Evolutionary conservation across 2,888 invertebrate species (phyloP), one percentile per base, ranked within the genome.

Genomic region (Chamaedrilus cognettii): DNA sequence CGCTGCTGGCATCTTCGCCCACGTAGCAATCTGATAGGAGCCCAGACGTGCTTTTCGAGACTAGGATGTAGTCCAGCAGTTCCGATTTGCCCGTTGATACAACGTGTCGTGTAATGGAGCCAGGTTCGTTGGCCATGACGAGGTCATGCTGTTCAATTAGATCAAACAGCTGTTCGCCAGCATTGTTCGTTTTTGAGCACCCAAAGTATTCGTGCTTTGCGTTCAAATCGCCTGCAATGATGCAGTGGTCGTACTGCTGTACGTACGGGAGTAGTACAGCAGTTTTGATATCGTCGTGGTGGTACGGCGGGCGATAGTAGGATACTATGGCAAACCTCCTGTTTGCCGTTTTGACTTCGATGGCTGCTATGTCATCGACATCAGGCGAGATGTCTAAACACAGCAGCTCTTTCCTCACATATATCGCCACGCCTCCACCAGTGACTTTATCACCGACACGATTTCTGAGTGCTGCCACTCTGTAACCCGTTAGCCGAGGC

Each of bases 21-120:
- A 52, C 55, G 26, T 52, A 52, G 55, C 11, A 19, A 52, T 52
- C 55, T 52, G 55, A 23, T 7, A 52, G 11, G 28, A 52, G 55
- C 5, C 15, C 55, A 7, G 55, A 7, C 26, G 55, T 52, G 11
- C 15, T 7, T 23, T 26, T 7, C 11, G 55, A 19, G 55, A 23
- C 55, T 23, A 52, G 5, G 28, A 52, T 19, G 26, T 19, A 52
- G 55, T 52, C 55, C 26, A 52, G 11, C 26, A 52, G 55, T 23
- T 52, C 55, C 7, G 55, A 19, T 7, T 52, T 19, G 11, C 55
- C 55, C 7, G 11, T 52, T 19, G 11, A 23, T 11, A 52, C 55
- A 52, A 19, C 26, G 55, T 42, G 42, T 19, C 7, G 19, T 11
- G 42, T 42, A 7, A 11, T 42, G 42, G 19, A 19, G 28, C 26